Base-by-base conservation (phyloP, 2,888 invertebrate species). In the Nemapogon koenigi region DNA sequence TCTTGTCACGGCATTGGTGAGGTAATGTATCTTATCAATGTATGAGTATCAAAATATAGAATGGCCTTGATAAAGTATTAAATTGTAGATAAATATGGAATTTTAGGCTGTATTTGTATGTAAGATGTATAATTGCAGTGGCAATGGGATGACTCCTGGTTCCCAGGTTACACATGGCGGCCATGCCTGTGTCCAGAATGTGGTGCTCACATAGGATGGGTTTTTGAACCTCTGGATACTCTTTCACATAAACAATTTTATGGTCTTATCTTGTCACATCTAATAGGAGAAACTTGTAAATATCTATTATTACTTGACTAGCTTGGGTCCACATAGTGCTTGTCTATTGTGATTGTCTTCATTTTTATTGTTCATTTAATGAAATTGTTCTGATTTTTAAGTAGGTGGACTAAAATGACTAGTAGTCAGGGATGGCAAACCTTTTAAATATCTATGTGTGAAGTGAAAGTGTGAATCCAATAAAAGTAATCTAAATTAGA, bases 81-180 rank as follows among this genome's bases (percentile, higher is more conserved):
- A 22, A 7, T 6, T 22, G 22, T 22, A 6, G n/a, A n/a, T n/a
- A n/a, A n/a, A n/a, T n/a, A n/a, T n/a, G n/a, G n/a, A n/a, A n/a
- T n/a, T n/a, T n/a, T n/a, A n/a, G n/a, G 30, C 6, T 39, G 37
- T 30, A 26, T 32, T 43, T 43, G 32, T 41, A 39, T 31, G 3
- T n/a, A 29, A 19, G 18, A 29, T 18, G 27, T 27, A 35, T 3
- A 17, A 38, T 72, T 69, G 15, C 63, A 81, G 81, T 83, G 83
- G 83, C 67, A 73, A 43, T 55, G 62, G 42, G 66, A 67, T 33
- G 62, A 76, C 43, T 71, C 76, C 42, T 85, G 84, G 84, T 86
- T 79, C 59, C 81, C 83, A 39, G 83, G 81, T 15, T 84, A 81
- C 57, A 63, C 60, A 2, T 83, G 83, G 83, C 81, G 78, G 49